Evolutionary conservation across 2,888 invertebrate genomes (phyloP).

Genomic region (Caenorhabditis panamensis): DNA sequence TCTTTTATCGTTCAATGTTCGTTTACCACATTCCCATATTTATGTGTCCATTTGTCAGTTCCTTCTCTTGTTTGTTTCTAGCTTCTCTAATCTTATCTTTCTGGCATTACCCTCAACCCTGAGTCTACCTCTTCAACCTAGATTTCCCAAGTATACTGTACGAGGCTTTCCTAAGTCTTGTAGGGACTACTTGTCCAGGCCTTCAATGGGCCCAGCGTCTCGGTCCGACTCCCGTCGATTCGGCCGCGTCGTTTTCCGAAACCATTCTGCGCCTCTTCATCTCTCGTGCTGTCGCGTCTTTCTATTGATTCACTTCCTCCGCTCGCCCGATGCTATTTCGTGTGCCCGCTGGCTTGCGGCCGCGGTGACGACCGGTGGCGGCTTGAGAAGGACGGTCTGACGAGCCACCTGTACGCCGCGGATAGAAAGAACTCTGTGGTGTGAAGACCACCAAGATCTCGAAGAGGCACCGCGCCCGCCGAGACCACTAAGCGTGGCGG

Average conservation of each 20-base stretch:
- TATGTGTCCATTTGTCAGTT: no score
- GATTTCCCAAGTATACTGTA: no score
- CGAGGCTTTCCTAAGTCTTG: no score
- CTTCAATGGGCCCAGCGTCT: constrained; percentile 9
- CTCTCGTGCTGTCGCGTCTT: constrained; percentile 34
- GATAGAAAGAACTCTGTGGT: neutral
- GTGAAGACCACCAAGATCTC: neutral
- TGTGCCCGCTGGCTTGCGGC: constrained; percentile 14
- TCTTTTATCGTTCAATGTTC: no score
- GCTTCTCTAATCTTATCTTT: no score
- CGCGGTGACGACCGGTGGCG: constrained; percentile 5
- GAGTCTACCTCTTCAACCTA: no score
- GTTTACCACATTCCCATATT: no score
- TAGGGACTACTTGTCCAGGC: neutral
- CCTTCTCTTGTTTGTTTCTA: no score
- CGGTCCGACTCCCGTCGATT: constrained; percentile 16
- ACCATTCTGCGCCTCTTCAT: constrained; percentile 51
- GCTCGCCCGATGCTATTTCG: constrained; percentile 13
- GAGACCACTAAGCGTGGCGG: neutral
- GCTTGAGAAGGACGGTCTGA: constrained; percentile 8
- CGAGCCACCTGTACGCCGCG: constrained; percentile 22
- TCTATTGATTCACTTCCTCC: constrained; percentile 43
- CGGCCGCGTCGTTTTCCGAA: constrained; percentile 18
- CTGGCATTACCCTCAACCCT: no score
- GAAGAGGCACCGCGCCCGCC: neutral